Evolutionary conservation across 2,797 vertebrate species (phyloP).

Genomic region (Antrozous pallidus): DNA sequence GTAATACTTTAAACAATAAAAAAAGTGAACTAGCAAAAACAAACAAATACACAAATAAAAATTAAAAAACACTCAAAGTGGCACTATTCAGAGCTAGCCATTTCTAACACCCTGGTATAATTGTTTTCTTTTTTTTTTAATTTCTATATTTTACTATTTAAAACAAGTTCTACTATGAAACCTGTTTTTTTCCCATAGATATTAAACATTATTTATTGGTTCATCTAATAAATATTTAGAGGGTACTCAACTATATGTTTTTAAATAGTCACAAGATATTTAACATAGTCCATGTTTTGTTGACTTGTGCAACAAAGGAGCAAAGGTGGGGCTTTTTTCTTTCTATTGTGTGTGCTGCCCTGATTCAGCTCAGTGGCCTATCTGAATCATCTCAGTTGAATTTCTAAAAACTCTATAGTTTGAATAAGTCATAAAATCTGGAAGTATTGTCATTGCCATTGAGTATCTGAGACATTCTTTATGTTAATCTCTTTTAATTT

Average conservation of each 20-base stretch:
- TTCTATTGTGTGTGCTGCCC: not conserved
- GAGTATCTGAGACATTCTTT: not conserved
- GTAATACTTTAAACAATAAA: too few relatives aligned
- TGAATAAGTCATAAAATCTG: not conserved
- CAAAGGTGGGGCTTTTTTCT: not conserved
- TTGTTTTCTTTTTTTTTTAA: not conserved
- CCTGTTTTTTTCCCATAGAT: not conserved
- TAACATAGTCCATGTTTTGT: not conserved
- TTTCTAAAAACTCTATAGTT: not conserved
- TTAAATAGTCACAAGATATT: not conserved
- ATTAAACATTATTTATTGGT: not conserved
- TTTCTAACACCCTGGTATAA: not conserved
- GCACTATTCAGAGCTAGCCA: not conserved
- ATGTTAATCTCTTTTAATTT: not conserved
- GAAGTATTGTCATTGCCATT: not conserved
- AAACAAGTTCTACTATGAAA: not conserved
- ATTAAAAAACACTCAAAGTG: not conserved
- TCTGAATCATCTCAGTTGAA: not conserved
- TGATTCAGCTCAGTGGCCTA: not conserved
- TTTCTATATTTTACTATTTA: not conserved
- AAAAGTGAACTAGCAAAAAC: too few relatives aligned
- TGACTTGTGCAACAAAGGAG: not conserved
- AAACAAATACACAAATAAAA: too few relatives aligned
- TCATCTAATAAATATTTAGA: not conserved
- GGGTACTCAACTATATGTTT: not conserved